phyloP scores from a whole-genome alignment of 2,797 vertebrate genomes.

The Podargus strigoides region DNA sequence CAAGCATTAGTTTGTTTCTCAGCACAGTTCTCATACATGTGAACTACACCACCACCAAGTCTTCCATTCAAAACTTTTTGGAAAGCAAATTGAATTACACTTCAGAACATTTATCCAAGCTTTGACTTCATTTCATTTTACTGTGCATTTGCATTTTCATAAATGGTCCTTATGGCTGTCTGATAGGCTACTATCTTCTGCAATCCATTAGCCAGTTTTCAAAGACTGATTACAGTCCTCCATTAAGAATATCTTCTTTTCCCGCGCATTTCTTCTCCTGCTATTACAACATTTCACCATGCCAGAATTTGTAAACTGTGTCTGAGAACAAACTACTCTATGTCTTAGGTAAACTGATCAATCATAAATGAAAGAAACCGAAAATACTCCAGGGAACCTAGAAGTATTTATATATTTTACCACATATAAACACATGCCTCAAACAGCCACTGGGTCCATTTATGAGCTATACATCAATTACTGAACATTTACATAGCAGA shows the following conservation, averaged over 20 bases:
- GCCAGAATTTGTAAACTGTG: not conserved
- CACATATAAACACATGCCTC: not conserved
- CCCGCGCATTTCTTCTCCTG: not conserved
- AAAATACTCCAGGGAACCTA: not conserved
- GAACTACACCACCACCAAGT: not conserved
- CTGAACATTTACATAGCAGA: slow-evolving; percentile 36
- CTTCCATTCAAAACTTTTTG: not conserved
- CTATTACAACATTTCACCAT: not conserved
- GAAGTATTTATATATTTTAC: not conserved
- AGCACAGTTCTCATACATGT: not conserved
- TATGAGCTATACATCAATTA: slow-evolving; percentile 26
- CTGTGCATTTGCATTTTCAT: not conserved
- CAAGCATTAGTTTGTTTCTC: not conserved
- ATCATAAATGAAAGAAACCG: not conserved
- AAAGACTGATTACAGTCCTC: not conserved
- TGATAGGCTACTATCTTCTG: not conserved
- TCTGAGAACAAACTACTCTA: slow-evolving; percentile 10
- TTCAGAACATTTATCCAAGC: not conserved
- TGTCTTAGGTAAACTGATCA: slow-evolving; percentile 6
- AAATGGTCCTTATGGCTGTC: not conserved
- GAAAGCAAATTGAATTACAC: not conserved
- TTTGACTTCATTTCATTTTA: not conserved
- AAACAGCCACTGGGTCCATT: slow-evolving; percentile 5
- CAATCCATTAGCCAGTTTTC: not conserved
- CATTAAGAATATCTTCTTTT: not conserved